These are phyloP conservation scores for Nasalis larvatus DNA, from an alignment of 2,113 vertebrate species.

Conservation along the genomic window DNA sequence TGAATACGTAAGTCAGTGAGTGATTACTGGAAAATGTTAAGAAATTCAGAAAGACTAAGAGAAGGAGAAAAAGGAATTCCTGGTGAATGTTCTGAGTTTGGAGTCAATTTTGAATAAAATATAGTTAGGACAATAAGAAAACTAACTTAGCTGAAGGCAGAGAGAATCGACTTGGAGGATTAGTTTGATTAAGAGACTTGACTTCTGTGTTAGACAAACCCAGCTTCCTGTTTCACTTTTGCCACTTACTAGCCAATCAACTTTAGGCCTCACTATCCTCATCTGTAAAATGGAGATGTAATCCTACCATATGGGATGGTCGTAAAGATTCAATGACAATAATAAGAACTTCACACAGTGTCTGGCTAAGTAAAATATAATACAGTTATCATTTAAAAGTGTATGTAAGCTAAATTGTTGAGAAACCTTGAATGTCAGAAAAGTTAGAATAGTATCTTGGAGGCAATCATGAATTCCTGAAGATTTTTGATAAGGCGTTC, in stretches of 20 bases:
- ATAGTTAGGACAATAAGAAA: not conserved
- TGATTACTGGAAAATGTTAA: not conserved
- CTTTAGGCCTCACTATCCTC: not conserved
- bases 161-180: not conserved
- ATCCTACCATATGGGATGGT: not conserved
- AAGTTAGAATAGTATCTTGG: not conserved
- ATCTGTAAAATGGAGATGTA: not conserved
- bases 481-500: not conserved
- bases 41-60: not conserved
- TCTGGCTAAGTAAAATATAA: not conserved
- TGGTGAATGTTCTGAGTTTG: not conserved
- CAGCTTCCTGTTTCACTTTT: not conserved
- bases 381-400: not conserved
- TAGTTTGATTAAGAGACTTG: not conserved
- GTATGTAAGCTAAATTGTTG: not conserved
- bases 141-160: not conserved
- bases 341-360: not conserved
- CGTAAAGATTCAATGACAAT: not conserved
- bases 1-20: not conserved
- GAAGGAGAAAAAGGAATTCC: not conserved
- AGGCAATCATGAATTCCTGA: not conserved
- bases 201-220: not conserved
- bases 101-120: not conserved
- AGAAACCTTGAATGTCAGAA: constrained; percentile 20
- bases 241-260: not conserved